Conservation (phyloP, 2,797 vertebrate genomes). For the Ctenochaetus hawaiiensis region DNA sequence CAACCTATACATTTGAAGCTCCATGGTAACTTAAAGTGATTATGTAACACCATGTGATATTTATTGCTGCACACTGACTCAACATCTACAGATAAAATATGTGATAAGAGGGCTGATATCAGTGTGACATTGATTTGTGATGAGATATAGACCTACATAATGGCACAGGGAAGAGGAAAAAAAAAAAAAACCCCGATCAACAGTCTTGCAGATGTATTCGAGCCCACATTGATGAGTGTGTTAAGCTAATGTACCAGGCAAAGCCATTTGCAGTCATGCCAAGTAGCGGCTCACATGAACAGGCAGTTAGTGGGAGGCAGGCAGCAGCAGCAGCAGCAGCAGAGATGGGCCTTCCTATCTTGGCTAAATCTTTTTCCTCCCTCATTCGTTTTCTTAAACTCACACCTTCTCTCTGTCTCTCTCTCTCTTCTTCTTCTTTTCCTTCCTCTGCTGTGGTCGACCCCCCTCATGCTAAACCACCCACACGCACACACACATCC, state of each 20-base stretch:
- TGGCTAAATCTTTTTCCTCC: constrained; percentile 61
- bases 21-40: constrained; percentile 74
- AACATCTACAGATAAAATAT: constrained; percentile 69
- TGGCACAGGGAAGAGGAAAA: not conserved
- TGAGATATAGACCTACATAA: constrained; percentile 42
- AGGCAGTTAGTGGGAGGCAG: constrained; percentile 79
- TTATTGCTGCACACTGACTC: constrained; percentile 78
- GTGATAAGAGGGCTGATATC: constrained; percentile 59
- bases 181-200: not conserved
- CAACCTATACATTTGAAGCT: constrained; percentile 68
- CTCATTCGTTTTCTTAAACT: constrained; percentile 68
- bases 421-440: constrained; percentile 24
- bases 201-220: constrained; percentile 61
- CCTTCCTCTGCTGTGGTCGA: constrained; percentile 52
- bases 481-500: constrained; percentile 28
- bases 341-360: constrained; percentile 73
- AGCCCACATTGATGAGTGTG: constrained; percentile 61
- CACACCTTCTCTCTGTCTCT: constrained; percentile 63
- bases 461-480: constrained; percentile 50
- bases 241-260: constrained; percentile 67
- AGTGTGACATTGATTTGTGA: constrained; percentile 60
- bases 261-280: constrained; percentile 79
- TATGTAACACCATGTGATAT: constrained; percentile 77
- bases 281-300: constrained; percentile 74
- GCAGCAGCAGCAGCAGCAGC: constrained; percentile 68